phyloP scores from a whole-genome alignment of 2,113 vertebrate species.

The Peromyscus polionotus region DNA sequence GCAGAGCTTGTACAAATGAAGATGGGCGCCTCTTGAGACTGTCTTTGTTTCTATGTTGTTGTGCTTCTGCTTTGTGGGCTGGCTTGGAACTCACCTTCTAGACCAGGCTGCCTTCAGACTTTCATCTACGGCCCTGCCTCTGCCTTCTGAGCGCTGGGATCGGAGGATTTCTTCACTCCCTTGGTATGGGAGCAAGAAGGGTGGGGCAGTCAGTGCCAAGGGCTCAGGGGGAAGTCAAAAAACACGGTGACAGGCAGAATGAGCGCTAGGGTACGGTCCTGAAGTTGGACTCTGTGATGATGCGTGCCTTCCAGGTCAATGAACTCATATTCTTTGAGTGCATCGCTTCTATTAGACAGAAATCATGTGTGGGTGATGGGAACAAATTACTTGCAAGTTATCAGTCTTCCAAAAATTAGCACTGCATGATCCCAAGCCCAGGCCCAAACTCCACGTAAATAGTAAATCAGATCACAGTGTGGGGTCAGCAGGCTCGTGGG shows the following conservation, averaged over 20 bases:
- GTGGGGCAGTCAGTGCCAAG: not conserved
- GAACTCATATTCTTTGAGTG: not conserved
- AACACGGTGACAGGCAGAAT: accelerated
- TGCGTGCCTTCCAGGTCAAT: not conserved
- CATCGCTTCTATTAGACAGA: constrained; percentile 16
- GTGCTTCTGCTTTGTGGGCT: not conserved
- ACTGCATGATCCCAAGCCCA: constrained; percentile 34
- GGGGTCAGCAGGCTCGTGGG: not conserved
- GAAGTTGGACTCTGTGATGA: not conserved
- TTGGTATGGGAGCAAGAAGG: not conserved
- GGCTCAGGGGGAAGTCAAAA: not conserved
- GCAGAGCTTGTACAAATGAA: not conserved
- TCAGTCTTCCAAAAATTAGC: constrained; percentile 71
- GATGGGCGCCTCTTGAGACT: not conserved
- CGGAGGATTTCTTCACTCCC: not conserved
- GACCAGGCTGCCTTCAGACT: not conserved
- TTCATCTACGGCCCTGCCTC: not conserved
- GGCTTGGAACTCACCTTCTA: not conserved
- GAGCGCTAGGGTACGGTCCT: accelerated
- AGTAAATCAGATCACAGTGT: not conserved
- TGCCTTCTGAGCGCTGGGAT: not conserved
- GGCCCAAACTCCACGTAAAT: not conserved
- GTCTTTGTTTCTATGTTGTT: not conserved
- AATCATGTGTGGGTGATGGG: constrained; percentile 26
- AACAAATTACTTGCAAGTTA: constrained; percentile 63